phyloP scores from a whole-genome alignment of 2,113 vertebrate species.

The Plecotus auritus region DNA sequence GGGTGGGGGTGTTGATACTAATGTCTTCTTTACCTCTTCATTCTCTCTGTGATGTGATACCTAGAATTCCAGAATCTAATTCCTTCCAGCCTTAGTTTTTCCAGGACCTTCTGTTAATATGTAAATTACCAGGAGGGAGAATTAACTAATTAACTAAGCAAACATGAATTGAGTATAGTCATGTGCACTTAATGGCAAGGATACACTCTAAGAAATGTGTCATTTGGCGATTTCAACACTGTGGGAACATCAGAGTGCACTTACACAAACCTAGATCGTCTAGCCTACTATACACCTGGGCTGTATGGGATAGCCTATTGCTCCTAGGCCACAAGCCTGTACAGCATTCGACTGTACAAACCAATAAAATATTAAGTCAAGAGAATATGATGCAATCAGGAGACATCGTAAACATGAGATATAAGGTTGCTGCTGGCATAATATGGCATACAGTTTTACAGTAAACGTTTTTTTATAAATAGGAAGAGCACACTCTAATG shows the following conservation, averaged over 20 bases:
- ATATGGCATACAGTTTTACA: neutral
- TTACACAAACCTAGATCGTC: neutral
- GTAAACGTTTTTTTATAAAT: neutral
- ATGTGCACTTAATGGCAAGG: neutral
- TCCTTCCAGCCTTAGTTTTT: neutral
- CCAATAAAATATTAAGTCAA: neutral
- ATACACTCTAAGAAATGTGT: neutral
- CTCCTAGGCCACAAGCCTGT: neutral
- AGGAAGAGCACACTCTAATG: neutral
- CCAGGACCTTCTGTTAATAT: neutral
- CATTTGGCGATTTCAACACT: neutral
- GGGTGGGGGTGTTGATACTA: no score
- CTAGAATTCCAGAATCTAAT: neutral
- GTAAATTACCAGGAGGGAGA: neutral
- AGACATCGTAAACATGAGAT: neutral
- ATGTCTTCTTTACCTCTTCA: neutral
- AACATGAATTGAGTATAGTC: neutral
- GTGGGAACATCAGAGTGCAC: neutral
- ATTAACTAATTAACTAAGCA: neutral
- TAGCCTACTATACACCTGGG: neutral
- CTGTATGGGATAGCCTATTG: neutral
- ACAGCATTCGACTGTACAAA: neutral
- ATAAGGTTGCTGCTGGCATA: neutral
- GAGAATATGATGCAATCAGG: neutral
- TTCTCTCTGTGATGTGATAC: neutral